Base-by-base conservation (phyloP, 2,797 vertebrate genomes). In the Acanthurus lineatus region DNA sequence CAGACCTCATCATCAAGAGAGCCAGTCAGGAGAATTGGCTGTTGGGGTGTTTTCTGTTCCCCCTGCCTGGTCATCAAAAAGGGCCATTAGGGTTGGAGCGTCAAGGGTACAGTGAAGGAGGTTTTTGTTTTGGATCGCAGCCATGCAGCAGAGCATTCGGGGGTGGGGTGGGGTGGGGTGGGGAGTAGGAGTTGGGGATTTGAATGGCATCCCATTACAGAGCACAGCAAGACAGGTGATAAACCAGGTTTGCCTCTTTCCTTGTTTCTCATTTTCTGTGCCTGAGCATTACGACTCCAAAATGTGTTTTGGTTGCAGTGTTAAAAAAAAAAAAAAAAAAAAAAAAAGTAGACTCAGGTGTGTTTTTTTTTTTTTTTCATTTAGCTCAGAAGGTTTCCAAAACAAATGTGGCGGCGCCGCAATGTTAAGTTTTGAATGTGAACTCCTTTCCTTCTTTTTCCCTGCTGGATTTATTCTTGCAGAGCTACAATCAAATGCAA, bases 41-140 rank as follows among this genome's bases (percentile, higher is more conserved):
- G 63, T 69, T 19, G 25, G 72, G 38, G 74, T 75, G 76, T 88
- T 89, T 83, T 87, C 87, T 88, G 65, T 59, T 85, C 76, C 54
- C 48, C 28, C 51, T 4, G 71, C 79, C 79, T 85, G 17, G 76
- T 87, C 85, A 86, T 91, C 79, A 68, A 73, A 78, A 82, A 85
- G 58, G 38, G 58, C 75, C 83, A 83, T 89, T 86, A 86, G 47
- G 76, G 79, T 67, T 70, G 84, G 45, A 52, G 84, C 75, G 58
- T 86, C 87, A 88, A 92, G 89, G 89, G 90, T 86, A 84, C 88
- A 89, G 86, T 73, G 88, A 91, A 88, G 82, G 89, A 87, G 86
- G 60, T 69, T 90, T 89, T 84, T 82, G 73, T 87, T 86, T 90
- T 91, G 87, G 89, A 87, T 81, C 8, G 53, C 81, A 60, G 89